phyloP scores from a whole-genome alignment of 1,140 invertebrate species.

The Drosophila funebris region DNA sequence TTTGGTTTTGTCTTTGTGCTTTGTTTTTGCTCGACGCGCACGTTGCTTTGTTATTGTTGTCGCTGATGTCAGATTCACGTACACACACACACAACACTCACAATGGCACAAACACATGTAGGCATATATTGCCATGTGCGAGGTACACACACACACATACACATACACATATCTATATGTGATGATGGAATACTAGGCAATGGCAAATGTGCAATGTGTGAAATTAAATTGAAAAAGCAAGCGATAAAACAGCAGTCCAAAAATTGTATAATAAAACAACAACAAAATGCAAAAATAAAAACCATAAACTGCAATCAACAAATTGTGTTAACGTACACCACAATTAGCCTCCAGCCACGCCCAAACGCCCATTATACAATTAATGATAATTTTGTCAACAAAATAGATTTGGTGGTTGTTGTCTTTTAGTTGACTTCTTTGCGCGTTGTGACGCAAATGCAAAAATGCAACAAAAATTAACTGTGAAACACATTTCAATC shows the following conservation, averaged over 20 bases:
- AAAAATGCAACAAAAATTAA: conserved; percentile 29
- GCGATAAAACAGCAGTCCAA: conserved; percentile 33
- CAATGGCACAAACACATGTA: not conserved
- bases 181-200: conserved; percentile 32
- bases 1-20: conserved; percentile 46
- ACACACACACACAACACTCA: conserved; percentile 29
- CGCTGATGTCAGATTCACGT: conserved; percentile 67
- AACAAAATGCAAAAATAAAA: not conserved
- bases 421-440: not conserved
- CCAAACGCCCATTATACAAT: conserved; percentile 21
- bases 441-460: conserved; percentile 30
- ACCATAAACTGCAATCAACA: conserved; percentile 11
- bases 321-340: conserved; percentile 1
- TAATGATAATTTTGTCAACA: conserved; percentile 16
- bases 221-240: conserved; percentile 32
- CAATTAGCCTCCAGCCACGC: conserved; percentile 17
- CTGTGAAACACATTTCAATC: not conserved
- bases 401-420: conserved; percentile 12
- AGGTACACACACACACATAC: not conserved
- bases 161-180: not conserved
- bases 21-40: conserved; percentile 55
- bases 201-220: conserved; percentile 36
- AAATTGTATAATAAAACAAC: conserved; percentile 55
- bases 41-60: conserved; percentile 75
- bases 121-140: conserved; percentile 14